Conservation (phyloP, 2,888 invertebrate species). For the Vanessa cardui region DNA sequence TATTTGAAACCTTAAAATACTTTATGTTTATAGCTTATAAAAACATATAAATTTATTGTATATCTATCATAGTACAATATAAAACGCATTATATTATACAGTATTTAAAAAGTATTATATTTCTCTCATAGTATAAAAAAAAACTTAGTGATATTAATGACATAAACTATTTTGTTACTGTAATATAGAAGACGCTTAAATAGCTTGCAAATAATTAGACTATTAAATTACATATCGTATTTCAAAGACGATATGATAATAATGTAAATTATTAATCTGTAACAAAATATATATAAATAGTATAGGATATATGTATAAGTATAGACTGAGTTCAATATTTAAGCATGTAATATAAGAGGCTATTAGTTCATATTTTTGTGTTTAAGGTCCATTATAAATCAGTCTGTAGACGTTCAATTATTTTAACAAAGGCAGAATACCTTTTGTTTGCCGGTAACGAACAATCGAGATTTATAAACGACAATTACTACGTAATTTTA, state of each 20-base stretch:
- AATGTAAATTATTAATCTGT: slow-evolving; percentile 17
- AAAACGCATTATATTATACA: slow-evolving; percentile 1
- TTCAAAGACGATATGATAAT: slow-evolving; percentile 8
- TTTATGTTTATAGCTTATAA: background rate
- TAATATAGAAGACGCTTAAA: slow-evolving; percentile 29
- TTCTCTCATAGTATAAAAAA: slow-evolving; percentile 13
- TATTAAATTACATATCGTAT: slow-evolving; percentile 21
- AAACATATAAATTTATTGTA: background rate
- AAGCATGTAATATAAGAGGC: slow-evolving; percentile 58
- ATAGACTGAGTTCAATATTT: slow-evolving; percentile 69
- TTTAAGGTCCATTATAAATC: slow-evolving; percentile 34
- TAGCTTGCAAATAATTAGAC: slow-evolving; percentile 25
- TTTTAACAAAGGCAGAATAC: slow-evolving; percentile 24
- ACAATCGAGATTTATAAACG: slow-evolving; percentile 22
- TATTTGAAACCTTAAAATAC: too few relatives aligned
- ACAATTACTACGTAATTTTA: background rate
- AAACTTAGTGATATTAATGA: slow-evolving; percentile 13
- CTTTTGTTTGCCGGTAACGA: slow-evolving; percentile 20
- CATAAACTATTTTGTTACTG: slow-evolving; percentile 34
- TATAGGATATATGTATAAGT: slow-evolving; percentile 54
- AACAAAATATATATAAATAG: slow-evolving; percentile 24
- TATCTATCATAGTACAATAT: background rate
- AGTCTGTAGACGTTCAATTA: slow-evolving; percentile 31
- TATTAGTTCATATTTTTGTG: slow-evolving; percentile 49
- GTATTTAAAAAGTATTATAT: slow-evolving; percentile 11